phyloP scores from a whole-genome alignment of 1,140 invertebrate genomes.

The Trinorchestia longiramus region DNA sequence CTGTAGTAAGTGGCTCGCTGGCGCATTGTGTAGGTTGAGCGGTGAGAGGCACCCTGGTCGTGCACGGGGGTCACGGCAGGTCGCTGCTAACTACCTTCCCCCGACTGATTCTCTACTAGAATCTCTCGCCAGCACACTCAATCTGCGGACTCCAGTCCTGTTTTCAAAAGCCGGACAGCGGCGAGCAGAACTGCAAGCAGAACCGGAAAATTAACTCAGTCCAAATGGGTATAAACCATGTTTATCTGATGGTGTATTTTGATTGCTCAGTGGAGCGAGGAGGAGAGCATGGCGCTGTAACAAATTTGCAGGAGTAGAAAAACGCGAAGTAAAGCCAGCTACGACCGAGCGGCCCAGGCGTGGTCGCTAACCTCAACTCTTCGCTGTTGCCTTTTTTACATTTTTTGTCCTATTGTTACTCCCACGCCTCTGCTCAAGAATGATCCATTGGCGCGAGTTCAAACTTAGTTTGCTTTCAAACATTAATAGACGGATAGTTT shows the following conservation, averaged over 20 bases:
- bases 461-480: background rate
- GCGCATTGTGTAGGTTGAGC: conserved; percentile 18
- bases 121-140: conserved; percentile 12
- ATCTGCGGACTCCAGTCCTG: conserved; percentile 38
- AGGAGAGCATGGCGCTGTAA: conserved; percentile 48
- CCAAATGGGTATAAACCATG: conserved; percentile 40
- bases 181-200: conserved; percentile 34
- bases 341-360: background rate
- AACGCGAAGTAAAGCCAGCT: conserved; percentile 4
- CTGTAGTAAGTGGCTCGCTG: background rate
- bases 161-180: conserved; percentile 36
- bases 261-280: conserved; percentile 48
- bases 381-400: background rate
- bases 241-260: conserved; percentile 51
- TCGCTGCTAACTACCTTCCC: conserved; percentile 17
- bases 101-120: conserved; percentile 25
- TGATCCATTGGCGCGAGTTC: background rate
- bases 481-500: background rate
- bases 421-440: conserved; percentile 21
- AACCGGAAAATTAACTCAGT: conserved; percentile 40
- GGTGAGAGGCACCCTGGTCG: conserved; percentile 15
- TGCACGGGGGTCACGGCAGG: conserved; percentile 22
- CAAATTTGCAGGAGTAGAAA: conserved; percentile 42
- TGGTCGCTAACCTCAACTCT: conserved; percentile 24
- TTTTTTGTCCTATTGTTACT: background rate